Percentiles rank a stretch among this genome's conserved stretches.
Conservation (phyloP, 2,888 invertebrate species). For the Brenthis hecate region DNA sequence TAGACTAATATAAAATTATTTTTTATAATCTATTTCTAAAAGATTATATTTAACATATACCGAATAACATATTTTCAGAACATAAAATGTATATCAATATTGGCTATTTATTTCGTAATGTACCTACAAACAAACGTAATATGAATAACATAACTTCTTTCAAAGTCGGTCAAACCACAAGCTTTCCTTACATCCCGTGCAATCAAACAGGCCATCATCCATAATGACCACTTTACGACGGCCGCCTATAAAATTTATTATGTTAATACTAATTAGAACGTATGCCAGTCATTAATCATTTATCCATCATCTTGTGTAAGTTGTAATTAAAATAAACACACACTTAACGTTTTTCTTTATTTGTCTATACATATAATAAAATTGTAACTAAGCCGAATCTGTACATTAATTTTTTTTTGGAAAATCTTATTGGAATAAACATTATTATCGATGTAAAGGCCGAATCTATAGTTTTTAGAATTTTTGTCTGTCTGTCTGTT, state of each 20-base stretch:
- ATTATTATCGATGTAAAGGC: too few relatives aligned
- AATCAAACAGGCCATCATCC: constrained; percentile 52
- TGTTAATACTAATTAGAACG: constrained; percentile 49
- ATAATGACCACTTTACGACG: constrained; percentile 52
- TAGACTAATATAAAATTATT: too few relatives aligned
- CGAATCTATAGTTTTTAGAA: too few relatives aligned
- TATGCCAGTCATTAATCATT: constrained; percentile 39
- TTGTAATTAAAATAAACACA: constrained; percentile 24
- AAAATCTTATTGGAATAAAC: too few relatives aligned
- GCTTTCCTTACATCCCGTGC: constrained; percentile 28
- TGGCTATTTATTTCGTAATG: too few relatives aligned
- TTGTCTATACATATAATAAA: not conserved
- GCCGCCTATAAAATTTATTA: constrained; percentile 48
- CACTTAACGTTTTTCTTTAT: constrained; percentile 8
- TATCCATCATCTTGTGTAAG: constrained; percentile 32
- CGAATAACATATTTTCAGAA: too few relatives aligned
- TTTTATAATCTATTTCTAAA: too few relatives aligned
- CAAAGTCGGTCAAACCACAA: constrained; percentile 11
- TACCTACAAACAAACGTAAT: not conserved
- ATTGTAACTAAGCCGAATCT: too few relatives aligned
- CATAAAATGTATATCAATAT: too few relatives aligned
- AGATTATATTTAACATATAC: too few relatives aligned
- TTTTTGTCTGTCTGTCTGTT: too few relatives aligned
- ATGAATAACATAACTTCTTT: not conserved
- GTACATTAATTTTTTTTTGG: too few relatives aligned